These are phyloP conservation scores for Brachystomella parvula DNA, from an alignment of 1,140 invertebrate genomes.

Conservation along the genomic window DNA sequence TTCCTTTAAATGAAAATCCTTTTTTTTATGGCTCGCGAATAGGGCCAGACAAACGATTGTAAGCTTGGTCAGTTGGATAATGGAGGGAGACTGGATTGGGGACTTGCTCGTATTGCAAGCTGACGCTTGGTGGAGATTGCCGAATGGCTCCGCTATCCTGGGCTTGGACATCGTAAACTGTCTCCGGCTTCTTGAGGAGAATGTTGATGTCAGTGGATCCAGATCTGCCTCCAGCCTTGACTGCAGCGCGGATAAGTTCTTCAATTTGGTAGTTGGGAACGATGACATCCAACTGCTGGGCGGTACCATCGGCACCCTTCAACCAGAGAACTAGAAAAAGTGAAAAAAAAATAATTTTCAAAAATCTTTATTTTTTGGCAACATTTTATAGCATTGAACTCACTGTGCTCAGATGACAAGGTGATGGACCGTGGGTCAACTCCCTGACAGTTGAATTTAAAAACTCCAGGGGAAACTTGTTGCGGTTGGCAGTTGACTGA, in stretches of 20 bases:
- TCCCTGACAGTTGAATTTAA: no score
- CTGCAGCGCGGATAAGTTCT: slow-evolving; percentile 22
- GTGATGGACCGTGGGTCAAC: no score
- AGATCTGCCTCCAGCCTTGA: neutral
- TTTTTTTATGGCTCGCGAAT: slow-evolving; percentile 9
- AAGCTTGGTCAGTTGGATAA: slow-evolving; percentile 17
- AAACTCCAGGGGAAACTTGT: no score
- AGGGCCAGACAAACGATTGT: neutral
- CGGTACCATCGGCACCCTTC: neutral
- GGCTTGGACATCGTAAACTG: slow-evolving; percentile 14
- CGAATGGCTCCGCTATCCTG: neutral
- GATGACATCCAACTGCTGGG: slow-evolving; percentile 17
- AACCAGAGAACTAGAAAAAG: neutral
- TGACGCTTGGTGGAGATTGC: slow-evolving; percentile 11
- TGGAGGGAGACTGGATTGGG: slow-evolving; percentile 7
- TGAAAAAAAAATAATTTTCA: no score
- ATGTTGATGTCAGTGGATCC: slow-evolving; percentile 12
- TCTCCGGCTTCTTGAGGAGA: slow-evolving; percentile 19
- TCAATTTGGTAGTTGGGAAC: slow-evolving; percentile 24
- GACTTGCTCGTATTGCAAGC: slow-evolving; percentile 20
- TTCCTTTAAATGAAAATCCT: no score
- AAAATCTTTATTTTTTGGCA: no score
- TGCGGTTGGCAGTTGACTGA: no score
- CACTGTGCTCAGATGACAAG: no score
- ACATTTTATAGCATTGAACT: no score